Evolutionary conservation across 2,888 invertebrate genomes (phyloP).

Genomic region (Callosobruchus maculatus): DNA sequence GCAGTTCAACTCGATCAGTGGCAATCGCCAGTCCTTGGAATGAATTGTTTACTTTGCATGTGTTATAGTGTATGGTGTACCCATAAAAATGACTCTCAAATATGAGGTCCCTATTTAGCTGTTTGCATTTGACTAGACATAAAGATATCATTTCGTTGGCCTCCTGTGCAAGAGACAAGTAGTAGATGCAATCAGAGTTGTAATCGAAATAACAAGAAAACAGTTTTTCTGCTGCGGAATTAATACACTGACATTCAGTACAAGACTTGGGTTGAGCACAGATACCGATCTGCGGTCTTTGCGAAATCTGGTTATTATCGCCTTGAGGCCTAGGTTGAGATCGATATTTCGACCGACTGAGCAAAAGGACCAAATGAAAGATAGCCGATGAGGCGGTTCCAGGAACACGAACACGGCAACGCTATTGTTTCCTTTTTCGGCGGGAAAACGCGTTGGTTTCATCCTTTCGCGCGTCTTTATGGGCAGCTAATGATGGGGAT

Average conservation of each 20-base stretch:
- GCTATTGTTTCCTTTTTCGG: not conserved
- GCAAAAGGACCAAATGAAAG: not conserved
- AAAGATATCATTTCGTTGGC: too few species aligned
- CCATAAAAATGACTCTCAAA: too few species aligned
- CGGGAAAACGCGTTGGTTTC: not conserved
- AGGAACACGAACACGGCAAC: not conserved
- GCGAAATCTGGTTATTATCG: slow-evolving; percentile 21
- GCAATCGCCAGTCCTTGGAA: too few species aligned
- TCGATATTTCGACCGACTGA: not conserved
- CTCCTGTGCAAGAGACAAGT: too few species aligned
- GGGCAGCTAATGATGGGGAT: not conserved
- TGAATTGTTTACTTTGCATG: too few species aligned
- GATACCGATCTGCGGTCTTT: not conserved
- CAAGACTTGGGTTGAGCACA: not conserved
- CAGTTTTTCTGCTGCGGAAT: not conserved
- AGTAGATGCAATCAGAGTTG: too few species aligned
- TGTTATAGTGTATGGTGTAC: too few species aligned
- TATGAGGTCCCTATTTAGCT: too few species aligned
- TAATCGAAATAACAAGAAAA: too few species aligned
- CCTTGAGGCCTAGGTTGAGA: slow-evolving; percentile 8
- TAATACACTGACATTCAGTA: not conserved
- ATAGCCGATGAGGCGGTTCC: not conserved
- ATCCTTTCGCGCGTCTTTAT: not conserved
- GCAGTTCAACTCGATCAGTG: too few species aligned
- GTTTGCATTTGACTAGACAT: too few species aligned